These are phyloP conservation scores for Psittacula derbiana DNA, from an alignment of 2,797 vertebrate genomes.

Conservation along the genomic window DNA sequence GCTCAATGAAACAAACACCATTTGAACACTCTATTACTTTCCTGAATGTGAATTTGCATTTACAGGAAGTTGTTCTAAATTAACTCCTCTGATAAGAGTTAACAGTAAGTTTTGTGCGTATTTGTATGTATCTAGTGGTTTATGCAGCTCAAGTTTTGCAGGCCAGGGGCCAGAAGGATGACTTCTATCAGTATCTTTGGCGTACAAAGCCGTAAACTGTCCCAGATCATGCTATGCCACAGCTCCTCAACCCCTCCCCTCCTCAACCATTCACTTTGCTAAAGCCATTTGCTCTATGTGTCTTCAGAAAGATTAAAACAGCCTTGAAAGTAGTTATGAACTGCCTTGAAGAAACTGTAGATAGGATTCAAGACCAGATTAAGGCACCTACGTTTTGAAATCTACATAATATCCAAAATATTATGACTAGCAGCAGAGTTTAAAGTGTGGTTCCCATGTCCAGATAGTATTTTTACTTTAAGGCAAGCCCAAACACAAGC, in stretches of 20 bases:
- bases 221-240: not conserved
- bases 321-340: not conserved
- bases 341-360: not conserved
- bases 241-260: not conserved
- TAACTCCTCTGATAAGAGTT: not conserved
- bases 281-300: not conserved
- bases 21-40: not conserved
- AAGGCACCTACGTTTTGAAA: not conserved
- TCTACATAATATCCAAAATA: not conserved
- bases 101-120: not conserved
- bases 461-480: conserved; percentile 1
- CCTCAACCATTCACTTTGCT: not conserved
- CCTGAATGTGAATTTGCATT: not conserved
- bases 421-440: not conserved
- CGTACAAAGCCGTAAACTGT: not conserved
- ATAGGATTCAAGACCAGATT: not conserved
- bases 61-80: not conserved
- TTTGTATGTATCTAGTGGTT: not conserved
- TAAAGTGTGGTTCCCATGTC: not conserved
- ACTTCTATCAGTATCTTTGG: not conserved
- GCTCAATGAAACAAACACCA: not conserved
- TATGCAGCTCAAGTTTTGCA: not conserved
- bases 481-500: not conserved
- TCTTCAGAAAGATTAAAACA: not conserved
- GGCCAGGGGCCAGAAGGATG: not conserved